Conservation (phyloP, 1,140 invertebrate genomes). For the Nasonia vitripennis region DNA sequence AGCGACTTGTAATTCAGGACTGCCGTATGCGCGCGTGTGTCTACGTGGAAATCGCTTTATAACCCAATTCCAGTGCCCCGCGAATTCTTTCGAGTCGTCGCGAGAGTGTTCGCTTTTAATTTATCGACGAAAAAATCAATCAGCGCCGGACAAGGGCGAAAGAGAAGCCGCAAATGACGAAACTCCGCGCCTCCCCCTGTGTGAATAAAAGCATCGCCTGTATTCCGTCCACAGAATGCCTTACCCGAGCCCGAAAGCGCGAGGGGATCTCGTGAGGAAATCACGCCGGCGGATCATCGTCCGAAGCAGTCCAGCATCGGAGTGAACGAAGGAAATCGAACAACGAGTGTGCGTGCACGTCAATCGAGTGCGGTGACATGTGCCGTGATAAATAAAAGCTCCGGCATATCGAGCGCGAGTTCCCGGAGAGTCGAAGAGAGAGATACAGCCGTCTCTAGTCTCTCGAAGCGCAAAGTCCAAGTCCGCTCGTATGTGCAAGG, state of each 20-base stretch:
- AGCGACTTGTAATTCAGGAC: background rate
- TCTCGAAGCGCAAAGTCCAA: constrained; percentile 1
- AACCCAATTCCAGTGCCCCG: background rate
- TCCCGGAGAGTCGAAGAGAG: background rate
- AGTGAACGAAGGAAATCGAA: background rate
- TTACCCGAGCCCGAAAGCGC: constrained; percentile 7
- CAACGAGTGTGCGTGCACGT: background rate
- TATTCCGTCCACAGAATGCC: constrained; percentile 27
- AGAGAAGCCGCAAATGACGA: background rate
- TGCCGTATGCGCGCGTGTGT: background rate
- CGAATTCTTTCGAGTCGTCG: constrained; percentile 1
- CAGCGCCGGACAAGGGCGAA: constrained; percentile 19
- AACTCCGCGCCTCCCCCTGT: background rate
- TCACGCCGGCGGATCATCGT: background rate
- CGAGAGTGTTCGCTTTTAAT: background rate
- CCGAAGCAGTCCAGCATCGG: background rate
- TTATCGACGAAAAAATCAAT: background rate
- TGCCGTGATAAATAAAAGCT: background rate
- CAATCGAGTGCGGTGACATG: background rate
- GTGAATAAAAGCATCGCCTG: background rate
- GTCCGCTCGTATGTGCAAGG: constrained; percentile 46
- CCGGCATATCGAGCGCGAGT: background rate
- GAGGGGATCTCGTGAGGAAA: constrained; percentile 9
- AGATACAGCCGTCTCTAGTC: background rate
- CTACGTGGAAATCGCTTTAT: background rate